Conservation (phyloP, 2,113 vertebrate genomes). For the Illadopsis cleaveri region DNA sequence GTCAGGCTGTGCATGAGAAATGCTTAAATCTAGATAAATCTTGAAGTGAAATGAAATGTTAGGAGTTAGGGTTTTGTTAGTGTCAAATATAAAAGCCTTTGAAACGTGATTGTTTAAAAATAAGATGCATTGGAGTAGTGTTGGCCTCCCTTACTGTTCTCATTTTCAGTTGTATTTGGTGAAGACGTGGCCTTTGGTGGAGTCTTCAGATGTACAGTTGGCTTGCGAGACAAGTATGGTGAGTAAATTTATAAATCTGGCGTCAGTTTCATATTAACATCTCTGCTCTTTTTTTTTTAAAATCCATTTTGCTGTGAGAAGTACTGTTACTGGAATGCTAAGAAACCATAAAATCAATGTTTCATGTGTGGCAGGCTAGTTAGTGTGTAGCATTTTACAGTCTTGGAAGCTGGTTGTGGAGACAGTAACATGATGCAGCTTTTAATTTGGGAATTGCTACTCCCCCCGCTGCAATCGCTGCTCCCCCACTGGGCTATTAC, state of each 20-base stretch:
- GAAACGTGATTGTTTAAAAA: neutral
- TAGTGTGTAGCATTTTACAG: neutral
- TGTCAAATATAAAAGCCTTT: neutral
- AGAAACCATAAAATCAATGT: neutral
- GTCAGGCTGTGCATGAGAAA: neutral
- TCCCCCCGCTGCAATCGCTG: rapidly evolving
- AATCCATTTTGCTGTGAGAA: neutral
- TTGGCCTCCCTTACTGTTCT: neutral
- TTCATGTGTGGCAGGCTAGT: neutral
- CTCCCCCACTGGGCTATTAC: neutral
- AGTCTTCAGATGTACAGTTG: conserved; percentile 98
- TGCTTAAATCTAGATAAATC: neutral
- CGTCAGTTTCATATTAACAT: neutral
- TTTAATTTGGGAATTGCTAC: neutral
- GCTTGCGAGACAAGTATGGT: conserved; percentile 97
- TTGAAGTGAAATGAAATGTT: neutral
- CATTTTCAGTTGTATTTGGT: conserved; percentile 90
- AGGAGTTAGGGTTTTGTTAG: neutral
- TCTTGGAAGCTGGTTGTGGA: neutral
- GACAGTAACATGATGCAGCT: neutral
- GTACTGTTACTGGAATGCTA: neutral
- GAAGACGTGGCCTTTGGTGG: conserved; percentile 98
- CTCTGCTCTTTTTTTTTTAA: neutral
- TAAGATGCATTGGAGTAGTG: neutral
- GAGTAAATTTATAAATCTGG: conserved; percentile 42